Base-by-base conservation (phyloP, 2,113 vertebrate genomes). In the Actinemys pallida region DNA sequence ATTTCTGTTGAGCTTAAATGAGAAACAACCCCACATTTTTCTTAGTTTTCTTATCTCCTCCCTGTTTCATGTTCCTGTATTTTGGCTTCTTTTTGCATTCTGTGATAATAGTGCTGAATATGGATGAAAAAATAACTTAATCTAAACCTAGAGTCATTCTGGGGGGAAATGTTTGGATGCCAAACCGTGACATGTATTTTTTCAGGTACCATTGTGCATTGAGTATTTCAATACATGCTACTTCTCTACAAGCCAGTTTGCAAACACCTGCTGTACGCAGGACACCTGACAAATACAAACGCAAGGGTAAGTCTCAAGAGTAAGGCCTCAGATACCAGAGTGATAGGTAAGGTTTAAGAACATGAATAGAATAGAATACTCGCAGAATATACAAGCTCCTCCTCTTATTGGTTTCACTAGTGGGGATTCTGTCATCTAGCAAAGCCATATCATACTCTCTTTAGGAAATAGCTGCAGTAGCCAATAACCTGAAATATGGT, bases 141-240 rank as follows among this genome's bases (percentile, higher is more conserved):
- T 50, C 31, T 57, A 84, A 69, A 90, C 2, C 79, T 14, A 90
- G 84, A 57, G 52, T 81, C 22, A 94, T 93, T 92, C 88, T 91
- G 89, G 89, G 72, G 50, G 76, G 52, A n/a, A 93, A 86, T 82
- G 81, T 84, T 96, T n/a, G 88, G 86, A 92, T 86, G 52, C 8
- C 84, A 90, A 90, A 17, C 17, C 39, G 84, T 11, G 79, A 72
- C 4, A 31, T 65, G 50, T 59, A 56, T 81, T 42, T 88, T 94
- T 95, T 81, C 62, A 81, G 54, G 93, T 81, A 87, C 54, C 4
- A 87, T 27, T 88, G 4, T 22, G 88, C 72, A 59, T 83, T 87
- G 56, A 92, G 53, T 80, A 86, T 94, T 95, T 86, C 86, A 87
- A 83, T 89, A 84, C 35, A 45, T 88, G 31, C 86, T 57, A 45